phyloP scores from a whole-genome alignment of 2,888 invertebrate species.

The Autographa gamma region DNA sequence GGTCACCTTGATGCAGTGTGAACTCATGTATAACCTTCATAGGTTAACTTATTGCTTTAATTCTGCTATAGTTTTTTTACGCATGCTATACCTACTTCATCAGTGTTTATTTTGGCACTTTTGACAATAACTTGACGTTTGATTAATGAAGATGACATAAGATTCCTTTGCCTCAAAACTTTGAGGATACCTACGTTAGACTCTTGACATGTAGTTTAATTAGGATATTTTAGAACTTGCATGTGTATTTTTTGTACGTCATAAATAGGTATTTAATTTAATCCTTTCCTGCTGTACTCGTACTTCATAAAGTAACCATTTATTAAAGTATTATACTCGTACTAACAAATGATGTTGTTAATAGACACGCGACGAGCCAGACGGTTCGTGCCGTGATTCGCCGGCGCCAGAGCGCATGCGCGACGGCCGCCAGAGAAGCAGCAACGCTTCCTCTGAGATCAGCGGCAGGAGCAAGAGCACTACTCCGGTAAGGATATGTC shows the following conservation, averaged over 20 bases:
- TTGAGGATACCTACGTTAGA: too few relatives aligned
- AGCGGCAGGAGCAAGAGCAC: constrained; percentile 88
- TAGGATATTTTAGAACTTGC: too few relatives aligned
- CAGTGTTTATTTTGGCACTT: background rate
- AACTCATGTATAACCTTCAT: constrained; percentile 39
- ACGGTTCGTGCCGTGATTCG: constrained; percentile 92
- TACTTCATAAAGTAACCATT: too few relatives aligned
- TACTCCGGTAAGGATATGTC: constrained; percentile 73
- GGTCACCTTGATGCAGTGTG: constrained; percentile 48
- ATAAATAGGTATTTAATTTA: too few relatives aligned
- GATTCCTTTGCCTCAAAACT: background rate
- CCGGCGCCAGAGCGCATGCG: constrained; percentile 76
- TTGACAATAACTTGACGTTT: background rate
- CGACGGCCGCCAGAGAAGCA: constrained; percentile 74
- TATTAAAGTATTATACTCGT: too few relatives aligned
- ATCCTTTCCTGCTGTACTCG: too few relatives aligned
- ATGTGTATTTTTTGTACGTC: too few relatives aligned
- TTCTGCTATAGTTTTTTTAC: constrained; percentile 2
- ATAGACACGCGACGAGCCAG: constrained; percentile 91
- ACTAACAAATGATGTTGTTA: constrained; percentile 3
- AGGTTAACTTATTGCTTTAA: constrained; percentile 6
- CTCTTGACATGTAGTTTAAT: too few relatives aligned
- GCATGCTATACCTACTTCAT: background rate
- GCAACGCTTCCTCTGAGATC: constrained; percentile 87
- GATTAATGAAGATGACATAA: background rate